A percentile compares a stretch with the other conserved stretches of the same genome.
Evolutionary conservation across 2,888 invertebrate species (phyloP).

Genomic region (Panopea generosa): DNA sequence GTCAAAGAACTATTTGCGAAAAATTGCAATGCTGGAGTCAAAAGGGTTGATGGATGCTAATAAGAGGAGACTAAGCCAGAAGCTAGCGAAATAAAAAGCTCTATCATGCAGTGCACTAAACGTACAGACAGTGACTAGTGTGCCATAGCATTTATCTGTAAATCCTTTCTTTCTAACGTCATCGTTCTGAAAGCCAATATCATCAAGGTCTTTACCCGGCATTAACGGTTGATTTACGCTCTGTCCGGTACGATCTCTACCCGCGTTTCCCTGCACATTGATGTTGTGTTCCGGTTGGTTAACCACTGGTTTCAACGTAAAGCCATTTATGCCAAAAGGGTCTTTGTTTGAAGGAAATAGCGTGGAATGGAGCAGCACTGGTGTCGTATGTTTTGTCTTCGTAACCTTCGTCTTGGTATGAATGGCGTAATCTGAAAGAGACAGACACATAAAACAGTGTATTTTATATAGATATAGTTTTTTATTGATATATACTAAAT

Average conservation of each 20-base stretch:
- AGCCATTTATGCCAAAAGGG: background rate
- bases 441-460: no score
- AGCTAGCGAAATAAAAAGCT: constrained; percentile 6
- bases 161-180: constrained; percentile 16
- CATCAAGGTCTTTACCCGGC: constrained; percentile 54
- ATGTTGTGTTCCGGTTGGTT: background rate
- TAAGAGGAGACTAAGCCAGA: no score
- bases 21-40: no score
- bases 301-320: background rate
- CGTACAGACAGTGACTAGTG: constrained; percentile 53
- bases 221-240: constrained; percentile 7
- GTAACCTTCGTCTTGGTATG: constrained; percentile 8
- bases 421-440: constrained; percentile 49
- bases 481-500: no score
- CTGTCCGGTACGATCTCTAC: background rate
- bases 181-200: constrained; percentile 30
- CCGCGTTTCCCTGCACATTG: background rate
- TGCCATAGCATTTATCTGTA: constrained; percentile 44
- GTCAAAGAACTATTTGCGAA: no score
- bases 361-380: constrained; percentile 1
- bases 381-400: background rate
- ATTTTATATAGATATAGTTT: no score
- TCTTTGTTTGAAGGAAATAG: background rate
- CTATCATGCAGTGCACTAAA: constrained; percentile 19
- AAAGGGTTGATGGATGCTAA: no score